phyloP scores from a whole-genome alignment of 2,797 vertebrate genomes.

The Enoplosus armatus region DNA sequence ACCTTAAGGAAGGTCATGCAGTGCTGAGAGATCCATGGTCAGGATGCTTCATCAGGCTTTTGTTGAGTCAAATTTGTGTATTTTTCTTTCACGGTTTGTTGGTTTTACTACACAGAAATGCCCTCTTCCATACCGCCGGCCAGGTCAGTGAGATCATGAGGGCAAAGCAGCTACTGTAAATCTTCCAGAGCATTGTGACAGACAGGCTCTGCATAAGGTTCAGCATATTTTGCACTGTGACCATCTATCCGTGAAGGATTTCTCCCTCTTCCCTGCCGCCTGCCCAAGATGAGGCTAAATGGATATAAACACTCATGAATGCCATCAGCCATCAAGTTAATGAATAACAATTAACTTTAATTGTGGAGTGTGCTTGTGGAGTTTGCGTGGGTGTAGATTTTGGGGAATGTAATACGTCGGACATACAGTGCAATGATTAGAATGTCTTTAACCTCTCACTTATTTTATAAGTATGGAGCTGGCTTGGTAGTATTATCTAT shows the following conservation, averaged over 20 bases:
- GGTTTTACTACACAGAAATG: conserved; percentile 24
- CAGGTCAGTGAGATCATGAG: neutral
- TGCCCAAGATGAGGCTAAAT: neutral
- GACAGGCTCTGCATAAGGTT: neutral
- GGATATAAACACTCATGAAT: neutral
- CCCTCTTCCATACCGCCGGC: neutral
- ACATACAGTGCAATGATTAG: too few relatives aligned
- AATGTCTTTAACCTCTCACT: too few relatives aligned
- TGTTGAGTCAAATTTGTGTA: neutral
- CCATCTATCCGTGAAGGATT: conserved; percentile 21
- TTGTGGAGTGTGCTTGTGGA: too few relatives aligned
- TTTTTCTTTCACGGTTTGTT: conserved; percentile 12
- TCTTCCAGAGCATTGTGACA: neutral
- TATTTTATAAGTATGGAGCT: too few relatives aligned
- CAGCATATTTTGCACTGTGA: neutral
- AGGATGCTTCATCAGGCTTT: neutral
- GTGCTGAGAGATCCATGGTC: neutral
- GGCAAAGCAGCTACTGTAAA: neutral
- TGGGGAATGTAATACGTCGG: too few relatives aligned
- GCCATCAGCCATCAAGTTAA: neutral
- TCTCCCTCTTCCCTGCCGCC: neutral
- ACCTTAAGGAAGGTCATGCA: neutral
- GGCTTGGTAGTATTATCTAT: too few relatives aligned
- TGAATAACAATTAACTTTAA: too few relatives aligned
- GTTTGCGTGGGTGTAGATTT: too few relatives aligned